Percentiles rank a stretch among this genome's conserved stretches.
These are phyloP conservation scores for Calliopsis andreniformis DNA, from an alignment of 1,140 invertebrate species.

Conservation along the genomic window DNA sequence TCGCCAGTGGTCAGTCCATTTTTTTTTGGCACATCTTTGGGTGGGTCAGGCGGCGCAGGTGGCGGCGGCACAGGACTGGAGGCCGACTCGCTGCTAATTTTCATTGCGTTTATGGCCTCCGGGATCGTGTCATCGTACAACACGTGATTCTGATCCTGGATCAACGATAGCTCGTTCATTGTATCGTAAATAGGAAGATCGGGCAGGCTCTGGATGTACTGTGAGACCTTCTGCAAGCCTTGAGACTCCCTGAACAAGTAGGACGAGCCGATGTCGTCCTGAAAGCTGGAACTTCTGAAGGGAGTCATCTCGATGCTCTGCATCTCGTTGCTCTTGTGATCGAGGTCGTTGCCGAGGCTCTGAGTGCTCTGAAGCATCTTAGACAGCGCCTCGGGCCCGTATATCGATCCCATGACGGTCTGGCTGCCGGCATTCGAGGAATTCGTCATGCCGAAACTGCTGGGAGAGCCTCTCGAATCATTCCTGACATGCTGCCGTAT, in stretches of 20 bases:
- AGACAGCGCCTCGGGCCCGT: slow-evolving; percentile 62
- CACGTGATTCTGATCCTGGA: slow-evolving; percentile 60
- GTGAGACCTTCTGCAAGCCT: slow-evolving; percentile 75
- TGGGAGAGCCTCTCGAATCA: slow-evolving; percentile 52
- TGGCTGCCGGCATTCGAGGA: slow-evolving; percentile 62
- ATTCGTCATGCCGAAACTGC: slow-evolving; percentile 55
- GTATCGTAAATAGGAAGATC: slow-evolving; percentile 70
- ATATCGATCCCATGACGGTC: slow-evolving; percentile 71
- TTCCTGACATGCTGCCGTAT: slow-evolving; percentile 61
- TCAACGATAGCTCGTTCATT: slow-evolving; percentile 55
- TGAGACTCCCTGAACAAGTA: slow-evolving; percentile 58
- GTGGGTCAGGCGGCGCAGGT: slow-evolving; percentile 73
- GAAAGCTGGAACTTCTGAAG: slow-evolving; percentile 56
- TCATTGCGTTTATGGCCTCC: slow-evolving; percentile 47
- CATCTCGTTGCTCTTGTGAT: slow-evolving; percentile 56
- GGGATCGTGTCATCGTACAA: slow-evolving; percentile 51
- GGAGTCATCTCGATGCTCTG: slow-evolving; percentile 74
- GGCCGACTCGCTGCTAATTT: slow-evolving; percentile 51
- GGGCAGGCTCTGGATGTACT: slow-evolving; percentile 77
- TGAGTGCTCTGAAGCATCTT: slow-evolving; percentile 67
- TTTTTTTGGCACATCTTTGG: slow-evolving; percentile 64
- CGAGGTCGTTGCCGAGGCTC: slow-evolving; percentile 60
- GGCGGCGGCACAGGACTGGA: slow-evolving; percentile 73
- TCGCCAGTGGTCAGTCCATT: slow-evolving; percentile 76
- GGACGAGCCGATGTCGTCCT: slow-evolving; percentile 45